Base-by-base conservation (phyloP, 2,888 invertebrate species). In the Nomada ruficornis region DNA sequence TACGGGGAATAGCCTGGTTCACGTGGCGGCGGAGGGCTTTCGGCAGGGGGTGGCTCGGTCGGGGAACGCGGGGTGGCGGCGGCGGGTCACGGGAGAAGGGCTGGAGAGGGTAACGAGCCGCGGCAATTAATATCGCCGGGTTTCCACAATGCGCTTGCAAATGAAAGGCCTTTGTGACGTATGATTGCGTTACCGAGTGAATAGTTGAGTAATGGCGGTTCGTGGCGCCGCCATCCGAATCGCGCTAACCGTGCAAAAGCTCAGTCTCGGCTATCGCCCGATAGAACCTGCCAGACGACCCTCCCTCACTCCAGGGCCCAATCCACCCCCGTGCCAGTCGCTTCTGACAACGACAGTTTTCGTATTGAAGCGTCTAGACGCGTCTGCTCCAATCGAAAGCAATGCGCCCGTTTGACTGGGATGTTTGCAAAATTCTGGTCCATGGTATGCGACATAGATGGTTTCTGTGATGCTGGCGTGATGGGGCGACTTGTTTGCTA, bases 161-260 rank as follows among this genome's bases (percentile, higher is more conserved):
- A 94, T 94, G 94, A 94, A 94, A 94, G 94, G 93, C 93, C 93
- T 94, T 94, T 94, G 94, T 94, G 94, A 94, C 94, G 94, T 94
- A 92, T 94, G 94, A 94, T 94, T 94, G 93, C 94, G 93, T 93
- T 93, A 92, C 91, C 94, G 92, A 93, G 93, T 94, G 94, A 94
- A 94, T 94, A 93, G 93, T 92, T 94, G 94, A 94, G 93, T 94
- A 93, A 94, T 94, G 94, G 93, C 91, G 91, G 91, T 91, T 87
- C 90, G 91, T 83, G 91, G 89, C 88, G 89, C 89, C 87, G 88
- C 91, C 90, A 86, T 89, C 89, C 91, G 89, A 91, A 91, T 90
- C 91, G 90, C 84, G 88, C 87, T 83, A 84, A 86, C 88, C 83
- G 86, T 87, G 88, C 88, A 88, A 88, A 88, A 89, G 89, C 88